A percentile compares a stretch with the other conserved stretches of the same genome.
phyloP scores from a whole-genome alignment of 2,888 invertebrate genomes.

The Agapostemon virescens region DNA sequence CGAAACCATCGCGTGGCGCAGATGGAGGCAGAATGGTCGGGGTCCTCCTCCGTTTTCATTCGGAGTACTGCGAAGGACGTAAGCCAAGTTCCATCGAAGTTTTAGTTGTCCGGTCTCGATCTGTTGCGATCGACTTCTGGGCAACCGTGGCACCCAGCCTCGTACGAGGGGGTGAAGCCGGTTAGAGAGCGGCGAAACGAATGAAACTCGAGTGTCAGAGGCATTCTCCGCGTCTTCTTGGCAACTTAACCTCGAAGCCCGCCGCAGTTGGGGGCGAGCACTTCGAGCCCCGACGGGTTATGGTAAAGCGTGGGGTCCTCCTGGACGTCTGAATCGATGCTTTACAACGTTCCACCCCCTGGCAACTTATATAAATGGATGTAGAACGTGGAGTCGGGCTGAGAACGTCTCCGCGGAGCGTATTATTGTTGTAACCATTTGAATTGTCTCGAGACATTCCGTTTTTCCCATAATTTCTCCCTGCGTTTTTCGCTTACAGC shows the following conservation, averaged over 20 bases:
- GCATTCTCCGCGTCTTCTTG: constrained; percentile 48
- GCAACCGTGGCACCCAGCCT: constrained; percentile 2
- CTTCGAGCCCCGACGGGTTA: constrained; percentile 35
- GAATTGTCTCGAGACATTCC: not conserved
- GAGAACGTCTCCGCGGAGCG: constrained; percentile 4
- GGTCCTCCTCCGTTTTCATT: constrained; percentile 17
- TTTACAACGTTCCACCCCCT: not conserved
- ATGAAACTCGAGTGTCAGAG: constrained; percentile 55
- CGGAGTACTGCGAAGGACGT: constrained; percentile 42
- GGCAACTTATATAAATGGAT: constrained; percentile 3
- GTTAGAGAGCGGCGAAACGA: constrained; percentile 11
- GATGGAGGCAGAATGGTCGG: not conserved
- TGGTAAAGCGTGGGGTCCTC: constrained; percentile 20
- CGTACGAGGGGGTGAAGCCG: not conserved
- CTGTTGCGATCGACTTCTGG: constrained; percentile 50
- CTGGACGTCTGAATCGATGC: constrained; percentile 32
- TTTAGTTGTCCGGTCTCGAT: constrained; percentile 52
- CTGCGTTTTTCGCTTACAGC: not conserved
- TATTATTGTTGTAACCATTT: constrained; percentile 17
- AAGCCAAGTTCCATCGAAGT: constrained; percentile 53
- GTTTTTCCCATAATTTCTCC: constrained; percentile 21
- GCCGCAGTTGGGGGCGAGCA: constrained; percentile 28
- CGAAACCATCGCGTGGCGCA: constrained; percentile 3
- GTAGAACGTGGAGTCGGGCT: not conserved
- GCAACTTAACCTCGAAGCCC: constrained; percentile 49